These are phyloP conservation scores for Melolontha melolontha DNA, from an alignment of 2,888 invertebrate genomes.

Conservation along the genomic window DNA sequence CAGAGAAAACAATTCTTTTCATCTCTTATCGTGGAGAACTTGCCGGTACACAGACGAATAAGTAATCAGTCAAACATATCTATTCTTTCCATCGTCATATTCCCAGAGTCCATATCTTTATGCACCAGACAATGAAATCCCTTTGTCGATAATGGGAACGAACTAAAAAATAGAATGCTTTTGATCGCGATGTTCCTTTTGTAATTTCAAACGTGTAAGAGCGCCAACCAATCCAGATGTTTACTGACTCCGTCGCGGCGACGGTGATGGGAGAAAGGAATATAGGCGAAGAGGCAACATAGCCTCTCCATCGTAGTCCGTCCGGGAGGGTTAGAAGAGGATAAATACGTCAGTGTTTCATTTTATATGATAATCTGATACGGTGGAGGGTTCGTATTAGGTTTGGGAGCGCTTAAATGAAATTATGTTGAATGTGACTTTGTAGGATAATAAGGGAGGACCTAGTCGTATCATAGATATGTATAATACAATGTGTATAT, in stretches of 20 bases:
- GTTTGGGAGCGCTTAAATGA: constrained; percentile 28
- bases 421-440: neutral
- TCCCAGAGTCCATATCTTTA: neutral
- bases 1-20: neutral
- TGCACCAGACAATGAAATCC: constrained; percentile 10
- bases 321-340: neutral
- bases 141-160: constrained; percentile 1
- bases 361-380: constrained; percentile 35
- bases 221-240: too few species aligned
- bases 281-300: too few species aligned
- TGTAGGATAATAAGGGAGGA: too few species aligned
- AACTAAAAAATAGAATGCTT: neutral
- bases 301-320: neutral
- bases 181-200: neutral
- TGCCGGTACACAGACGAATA: neutral
- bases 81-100: neutral
- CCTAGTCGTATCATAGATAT: too few species aligned
- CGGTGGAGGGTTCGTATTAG: constrained; percentile 14
- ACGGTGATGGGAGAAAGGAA: too few species aligned
- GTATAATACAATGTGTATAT: too few species aligned
- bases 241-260: too few species aligned
- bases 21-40: constrained; percentile 1
- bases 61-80: constrained; percentile 16
- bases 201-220: neutral
- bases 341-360: neutral